Conservation (phyloP, 1,140 invertebrate species). For the Drosophila sechellia region DNA sequence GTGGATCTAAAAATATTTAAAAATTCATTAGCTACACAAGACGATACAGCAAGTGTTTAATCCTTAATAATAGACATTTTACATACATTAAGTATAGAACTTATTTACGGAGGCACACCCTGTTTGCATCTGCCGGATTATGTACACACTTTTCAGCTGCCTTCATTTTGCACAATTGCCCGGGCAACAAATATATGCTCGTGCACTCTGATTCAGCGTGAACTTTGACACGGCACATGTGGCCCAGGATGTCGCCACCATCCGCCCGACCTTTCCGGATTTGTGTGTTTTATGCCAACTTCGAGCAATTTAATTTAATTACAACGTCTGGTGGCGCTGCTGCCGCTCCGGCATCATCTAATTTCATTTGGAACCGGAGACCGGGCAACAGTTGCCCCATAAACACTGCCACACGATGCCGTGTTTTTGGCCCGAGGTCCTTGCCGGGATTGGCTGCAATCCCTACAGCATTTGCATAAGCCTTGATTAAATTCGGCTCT, state of each 20-base stretch:
- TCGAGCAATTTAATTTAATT: constrained; percentile 76
- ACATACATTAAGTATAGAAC: background rate
- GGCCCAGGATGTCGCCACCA: constrained; percentile 13
- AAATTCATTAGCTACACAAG: background rate
- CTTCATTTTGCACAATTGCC: constrained; percentile 67
- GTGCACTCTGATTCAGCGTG: constrained; percentile 48
- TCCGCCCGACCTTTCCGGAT: constrained; percentile 4
- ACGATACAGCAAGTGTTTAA: too few relatives aligned
- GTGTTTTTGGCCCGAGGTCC: constrained; percentile 53
- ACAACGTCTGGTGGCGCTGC: constrained; percentile 52
- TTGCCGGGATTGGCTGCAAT: constrained; percentile 44
- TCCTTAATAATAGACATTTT: too few relatives aligned
- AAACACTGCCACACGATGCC: constrained; percentile 55
- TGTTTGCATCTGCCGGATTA: constrained; percentile 32
- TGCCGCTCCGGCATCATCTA: constrained; percentile 53
- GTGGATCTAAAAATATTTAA: background rate
- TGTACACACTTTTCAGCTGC: constrained; percentile 53
- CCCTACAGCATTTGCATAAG: constrained; percentile 64
- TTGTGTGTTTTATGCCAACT: constrained; percentile 58
- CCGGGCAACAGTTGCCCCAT: constrained; percentile 37
- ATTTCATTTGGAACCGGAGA: constrained; percentile 56
- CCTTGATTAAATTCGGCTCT: constrained; percentile 22
- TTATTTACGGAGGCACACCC: background rate
- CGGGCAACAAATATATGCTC: constrained; percentile 55
- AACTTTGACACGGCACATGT: constrained; percentile 69